Conservation (phyloP, 2,888 invertebrate species). For the Lithophane ornitopus region DNA sequence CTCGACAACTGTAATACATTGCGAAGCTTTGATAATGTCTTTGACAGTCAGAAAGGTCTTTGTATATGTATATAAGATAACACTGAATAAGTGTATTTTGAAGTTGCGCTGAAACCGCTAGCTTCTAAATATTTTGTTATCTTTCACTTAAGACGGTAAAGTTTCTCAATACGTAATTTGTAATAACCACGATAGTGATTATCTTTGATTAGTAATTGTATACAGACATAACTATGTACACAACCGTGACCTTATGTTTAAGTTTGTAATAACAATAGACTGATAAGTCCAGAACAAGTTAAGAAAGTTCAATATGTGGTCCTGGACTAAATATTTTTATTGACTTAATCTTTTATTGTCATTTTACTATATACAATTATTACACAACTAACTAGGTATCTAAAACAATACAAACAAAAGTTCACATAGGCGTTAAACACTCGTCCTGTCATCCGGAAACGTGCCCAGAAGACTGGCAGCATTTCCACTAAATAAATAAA, state of each 20-base stretch:
- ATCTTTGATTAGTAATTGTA: slow-evolving; percentile 18
- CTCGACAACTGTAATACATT: slow-evolving; percentile 18
- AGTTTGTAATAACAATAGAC: background rate
- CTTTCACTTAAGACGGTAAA: slow-evolving; percentile 16
- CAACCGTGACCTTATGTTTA: background rate
- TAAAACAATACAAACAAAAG: background rate
- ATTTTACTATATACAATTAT: background rate
- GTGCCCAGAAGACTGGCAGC: background rate
- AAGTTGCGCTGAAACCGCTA: slow-evolving; percentile 5
- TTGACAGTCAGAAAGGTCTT: slow-evolving; percentile 37
- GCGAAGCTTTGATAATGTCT: slow-evolving; percentile 23
- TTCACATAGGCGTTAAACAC: no score
- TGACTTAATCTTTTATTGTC: background rate
- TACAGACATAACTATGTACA: background rate
- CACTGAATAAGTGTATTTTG: slow-evolving; percentile 15
- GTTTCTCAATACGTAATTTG: slow-evolving; percentile 11
- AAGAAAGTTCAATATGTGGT: background rate
- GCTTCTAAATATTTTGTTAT: slow-evolving; percentile 35
- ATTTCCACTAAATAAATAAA: background rate
- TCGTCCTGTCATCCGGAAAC: background rate
- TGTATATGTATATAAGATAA: background rate
- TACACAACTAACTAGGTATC: background rate
- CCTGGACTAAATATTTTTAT: background rate
- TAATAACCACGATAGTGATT: slow-evolving; percentile 24
- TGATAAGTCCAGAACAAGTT: background rate